Percentiles rank a stretch among this genome's conserved stretches.
Conservation (phyloP, 92 coral and sea anemone species). For the Scolanthus callimorphus region DNA sequence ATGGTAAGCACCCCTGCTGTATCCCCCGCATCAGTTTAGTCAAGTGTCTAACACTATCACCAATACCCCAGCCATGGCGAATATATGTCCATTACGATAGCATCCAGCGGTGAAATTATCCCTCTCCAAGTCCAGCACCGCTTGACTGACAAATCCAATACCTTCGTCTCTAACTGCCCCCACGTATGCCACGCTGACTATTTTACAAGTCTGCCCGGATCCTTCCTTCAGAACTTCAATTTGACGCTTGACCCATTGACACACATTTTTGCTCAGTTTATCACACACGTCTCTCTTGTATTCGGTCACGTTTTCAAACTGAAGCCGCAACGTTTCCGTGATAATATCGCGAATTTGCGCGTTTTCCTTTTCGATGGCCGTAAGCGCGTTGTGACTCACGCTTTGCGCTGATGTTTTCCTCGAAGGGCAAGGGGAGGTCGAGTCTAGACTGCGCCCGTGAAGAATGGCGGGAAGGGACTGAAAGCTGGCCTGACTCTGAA, state of each 20-base stretch:
- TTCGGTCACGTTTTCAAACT: slow-evolving; percentile 73
- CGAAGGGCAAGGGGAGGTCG: slow-evolving; percentile 49
- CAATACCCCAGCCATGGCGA: slow-evolving; percentile 74
- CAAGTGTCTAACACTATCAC: slow-evolving; percentile 44
- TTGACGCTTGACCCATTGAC: slow-evolving; percentile 73
- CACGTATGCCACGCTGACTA: slow-evolving; percentile 79
- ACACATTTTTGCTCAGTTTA: slow-evolving; percentile 76
- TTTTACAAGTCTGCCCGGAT: slow-evolving; percentile 51
- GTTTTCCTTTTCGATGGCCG: slow-evolving; percentile 50
- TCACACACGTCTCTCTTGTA: slow-evolving; percentile 82
- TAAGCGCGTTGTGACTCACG: not conserved
- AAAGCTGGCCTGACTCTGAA: slow-evolving; percentile 22
- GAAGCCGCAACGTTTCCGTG: slow-evolving; percentile 62
- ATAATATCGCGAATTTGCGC: slow-evolving; percentile 56
- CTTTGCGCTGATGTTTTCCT: slow-evolving; percentile 36
- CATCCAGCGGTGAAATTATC: slow-evolving; percentile 81
- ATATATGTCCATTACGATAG: slow-evolving; percentile 76
- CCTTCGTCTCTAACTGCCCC: slow-evolving; percentile 76
- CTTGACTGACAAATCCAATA: slow-evolving; percentile 69
- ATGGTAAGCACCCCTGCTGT: too few species aligned
- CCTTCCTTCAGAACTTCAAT: slow-evolving; percentile 79
- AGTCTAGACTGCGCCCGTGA: slow-evolving; percentile 40
- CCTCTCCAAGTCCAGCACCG: slow-evolving; percentile 52
- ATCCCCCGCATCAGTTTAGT: too few species aligned
- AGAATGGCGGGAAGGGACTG: slow-evolving; percentile 32